A percentile compares a stretch with the other conserved stretches of the same genome.
These are phyloP conservation scores for Meandrina meandrites DNA, from an alignment of 92 coral and sea anemone species.

Conservation along the genomic window DNA sequence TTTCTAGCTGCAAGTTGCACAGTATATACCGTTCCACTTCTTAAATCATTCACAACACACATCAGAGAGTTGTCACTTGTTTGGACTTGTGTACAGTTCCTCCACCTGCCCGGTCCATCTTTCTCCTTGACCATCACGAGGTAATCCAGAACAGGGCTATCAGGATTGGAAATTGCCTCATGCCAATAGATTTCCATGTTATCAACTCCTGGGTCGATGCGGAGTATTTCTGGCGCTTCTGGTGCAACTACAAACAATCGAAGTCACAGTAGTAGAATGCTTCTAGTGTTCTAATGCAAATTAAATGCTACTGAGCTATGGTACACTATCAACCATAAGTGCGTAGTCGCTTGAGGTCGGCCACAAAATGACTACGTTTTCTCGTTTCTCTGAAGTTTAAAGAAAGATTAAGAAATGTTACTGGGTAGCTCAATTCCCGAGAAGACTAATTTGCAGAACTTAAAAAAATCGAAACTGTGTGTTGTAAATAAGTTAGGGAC, in stretches of 20 bases:
- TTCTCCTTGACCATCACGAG: conserved; percentile 13
- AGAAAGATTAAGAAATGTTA: no score
- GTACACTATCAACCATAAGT: no score
- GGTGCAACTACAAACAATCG: not conserved
- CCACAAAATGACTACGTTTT: no score
- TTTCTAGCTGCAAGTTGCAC: conserved; percentile 34
- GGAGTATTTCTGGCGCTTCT: conserved; percentile 5
- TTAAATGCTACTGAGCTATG: no score
- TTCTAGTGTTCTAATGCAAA: no score
- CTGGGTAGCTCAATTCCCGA: no score
- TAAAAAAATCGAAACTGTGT: no score
- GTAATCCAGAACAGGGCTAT: conserved; percentile 19
- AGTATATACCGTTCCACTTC: conserved; percentile 18
- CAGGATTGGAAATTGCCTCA: not conserved
- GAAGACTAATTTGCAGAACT: no score
- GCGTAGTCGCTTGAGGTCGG: no score
- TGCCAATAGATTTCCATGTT: conserved; percentile 25
- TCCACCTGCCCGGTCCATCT: not conserved
- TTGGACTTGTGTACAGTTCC: conserved; percentile 6
- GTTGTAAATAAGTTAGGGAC: no score
- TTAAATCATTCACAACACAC: conserved; percentile 9
- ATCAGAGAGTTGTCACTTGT: not conserved
- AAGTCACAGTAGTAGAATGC: not conserved
- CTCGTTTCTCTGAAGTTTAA: no score
- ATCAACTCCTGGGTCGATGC: conserved; percentile 15